Evolutionary conservation across 2,113 vertebrate genomes (phyloP).

Genomic region (Festucalex cinctus): DNA sequence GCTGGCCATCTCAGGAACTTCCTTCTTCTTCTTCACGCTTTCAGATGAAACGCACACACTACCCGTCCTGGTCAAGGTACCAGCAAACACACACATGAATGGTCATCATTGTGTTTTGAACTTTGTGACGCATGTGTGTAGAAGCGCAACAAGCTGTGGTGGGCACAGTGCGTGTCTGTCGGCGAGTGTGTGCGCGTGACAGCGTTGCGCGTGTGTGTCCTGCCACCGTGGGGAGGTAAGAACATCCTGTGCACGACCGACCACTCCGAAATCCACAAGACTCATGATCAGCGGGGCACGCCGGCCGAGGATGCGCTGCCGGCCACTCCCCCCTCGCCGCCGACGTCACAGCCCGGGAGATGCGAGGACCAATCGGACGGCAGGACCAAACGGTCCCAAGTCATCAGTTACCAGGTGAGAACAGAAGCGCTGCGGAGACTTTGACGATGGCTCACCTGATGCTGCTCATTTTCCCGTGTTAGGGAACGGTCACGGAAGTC

Average conservation of each 20-base stretch:
- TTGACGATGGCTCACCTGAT: too few species aligned
- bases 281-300: slow-evolving; percentile 23
- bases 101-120: background rate
- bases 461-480: slow-evolving; percentile 35
- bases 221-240: slow-evolving; percentile 70
- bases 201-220: slow-evolving; percentile 63
- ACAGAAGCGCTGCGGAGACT: background rate
- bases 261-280: slow-evolving; percentile 56
- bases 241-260: slow-evolving; percentile 64
- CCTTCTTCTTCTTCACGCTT: slow-evolving; percentile 79
- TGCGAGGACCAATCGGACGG: slow-evolving; percentile 18
- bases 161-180: slow-evolving; percentile 68
- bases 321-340: slow-evolving; percentile 4
- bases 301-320: background rate
- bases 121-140: slow-evolving; percentile 27
- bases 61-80: slow-evolving; percentile 77
- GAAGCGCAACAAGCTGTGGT: slow-evolving; percentile 70
- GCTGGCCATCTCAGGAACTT: slow-evolving; percentile 66
- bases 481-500: slow-evolving; percentile 80
- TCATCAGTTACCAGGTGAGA: slow-evolving; percentile 80
- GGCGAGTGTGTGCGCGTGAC: slow-evolving; percentile 75
- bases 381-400: slow-evolving; percentile 60
- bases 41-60: slow-evolving; percentile 38
- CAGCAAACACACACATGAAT: background rate
- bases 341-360: slow-evolving; percentile 14